Percentiles rank a stretch among this genome's conserved stretches.
These are phyloP conservation scores for Neofelis nebulosa DNA, from an alignment of 2,113 vertebrate species.

Conservation along the genomic window DNA sequence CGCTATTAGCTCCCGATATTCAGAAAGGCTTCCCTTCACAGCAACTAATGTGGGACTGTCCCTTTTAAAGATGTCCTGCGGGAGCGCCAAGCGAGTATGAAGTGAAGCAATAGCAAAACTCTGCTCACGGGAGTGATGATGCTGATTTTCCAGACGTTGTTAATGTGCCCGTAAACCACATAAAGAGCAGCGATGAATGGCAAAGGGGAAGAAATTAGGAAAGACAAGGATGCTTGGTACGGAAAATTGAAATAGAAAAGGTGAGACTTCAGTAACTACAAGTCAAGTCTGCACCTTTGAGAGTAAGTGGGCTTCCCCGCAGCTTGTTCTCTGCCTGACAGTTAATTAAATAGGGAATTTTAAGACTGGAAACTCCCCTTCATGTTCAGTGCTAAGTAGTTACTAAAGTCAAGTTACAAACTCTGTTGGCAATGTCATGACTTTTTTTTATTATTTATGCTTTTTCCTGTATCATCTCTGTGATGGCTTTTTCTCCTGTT, in stretches of 20 bases:
- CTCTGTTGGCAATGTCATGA: neutral
- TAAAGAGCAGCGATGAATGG: neutral
- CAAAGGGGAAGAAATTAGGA: neutral
- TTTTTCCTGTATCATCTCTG: neutral
- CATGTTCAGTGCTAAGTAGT: neutral
- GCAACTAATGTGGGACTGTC: neutral
- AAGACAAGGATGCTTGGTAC: neutral
- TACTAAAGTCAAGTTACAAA: neutral
- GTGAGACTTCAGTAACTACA: neutral
- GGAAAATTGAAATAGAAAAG: neutral
- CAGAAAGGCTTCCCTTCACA: neutral
- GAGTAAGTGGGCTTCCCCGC: neutral
- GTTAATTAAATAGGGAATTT: neutral
- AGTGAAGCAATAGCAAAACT: neutral
- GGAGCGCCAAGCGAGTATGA: neutral
- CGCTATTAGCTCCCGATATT: neutral
- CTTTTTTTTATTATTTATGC: neutral
- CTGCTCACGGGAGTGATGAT: neutral
- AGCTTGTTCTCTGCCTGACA: neutral
- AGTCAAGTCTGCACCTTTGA: neutral
- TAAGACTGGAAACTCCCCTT: neutral
- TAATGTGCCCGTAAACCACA: neutral
- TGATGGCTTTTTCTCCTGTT: neutral
- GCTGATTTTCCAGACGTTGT: neutral
- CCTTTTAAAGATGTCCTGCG: neutral